Conservation (phyloP, 2,888 invertebrate genomes). For the Salticus scenicus region DNA sequence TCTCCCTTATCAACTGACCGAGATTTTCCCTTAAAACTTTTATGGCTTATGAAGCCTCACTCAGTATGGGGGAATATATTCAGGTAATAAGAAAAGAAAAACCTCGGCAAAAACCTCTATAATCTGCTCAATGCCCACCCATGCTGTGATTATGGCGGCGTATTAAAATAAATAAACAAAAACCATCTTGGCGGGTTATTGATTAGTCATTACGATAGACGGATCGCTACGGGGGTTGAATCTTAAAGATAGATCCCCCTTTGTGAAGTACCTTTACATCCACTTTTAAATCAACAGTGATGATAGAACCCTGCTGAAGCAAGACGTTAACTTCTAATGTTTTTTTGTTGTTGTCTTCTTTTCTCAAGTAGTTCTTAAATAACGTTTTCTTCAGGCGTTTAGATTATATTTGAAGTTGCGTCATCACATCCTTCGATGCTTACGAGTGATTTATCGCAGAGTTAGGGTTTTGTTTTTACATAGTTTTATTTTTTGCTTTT, state of each 20-base stretch:
- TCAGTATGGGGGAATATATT: not conserved
- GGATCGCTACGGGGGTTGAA: conserved; percentile 7
- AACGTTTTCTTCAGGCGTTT: conserved; percentile 12
- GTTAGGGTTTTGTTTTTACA: not conserved
- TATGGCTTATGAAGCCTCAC: not conserved
- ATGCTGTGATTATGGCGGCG: not conserved
- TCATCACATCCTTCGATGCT: conserved; percentile 6
- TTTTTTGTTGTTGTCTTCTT: conserved; percentile 16
- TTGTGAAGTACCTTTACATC: not conserved
- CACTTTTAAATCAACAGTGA: conserved; percentile 26
- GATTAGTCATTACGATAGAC: conserved; percentile 16
- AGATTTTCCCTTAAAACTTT: too few species aligned
- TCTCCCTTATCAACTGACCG: too few species aligned
- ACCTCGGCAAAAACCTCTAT: not conserved
- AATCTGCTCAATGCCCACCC: not conserved
- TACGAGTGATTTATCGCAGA: conserved; percentile 17
- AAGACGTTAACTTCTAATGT: not conserved
- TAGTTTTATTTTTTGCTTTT: not conserved
- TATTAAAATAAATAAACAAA: conserved; percentile 4
- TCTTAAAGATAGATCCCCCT: conserved; percentile 4
- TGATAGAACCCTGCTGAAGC: conserved; percentile 14
- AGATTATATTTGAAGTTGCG: conserved; percentile 24
- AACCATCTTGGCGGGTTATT: conserved; percentile 6
- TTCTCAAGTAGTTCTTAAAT: conserved; percentile 18
- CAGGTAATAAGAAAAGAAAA: not conserved